Evolutionary conservation across 2,113 vertebrate genomes (phyloP), one percentile per base, ranked within the genome.

Genomic region (Misgurnus mizolepis): DNA sequence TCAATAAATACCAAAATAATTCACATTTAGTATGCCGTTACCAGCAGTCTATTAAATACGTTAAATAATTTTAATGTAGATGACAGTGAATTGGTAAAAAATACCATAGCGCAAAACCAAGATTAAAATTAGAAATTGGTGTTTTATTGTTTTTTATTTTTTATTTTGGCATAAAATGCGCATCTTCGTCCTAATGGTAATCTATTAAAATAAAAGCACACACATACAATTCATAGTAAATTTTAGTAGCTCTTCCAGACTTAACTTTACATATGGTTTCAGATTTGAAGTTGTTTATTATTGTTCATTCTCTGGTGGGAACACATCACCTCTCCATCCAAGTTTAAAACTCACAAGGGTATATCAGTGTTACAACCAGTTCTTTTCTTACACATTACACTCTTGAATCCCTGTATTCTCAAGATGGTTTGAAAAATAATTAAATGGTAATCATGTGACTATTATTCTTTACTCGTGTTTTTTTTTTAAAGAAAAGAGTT

Each of bases 211-310:
- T 92, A 92, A 93, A 90, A 93, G 91, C 55, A 17, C 83, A 78
- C 75, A 10, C 89, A 88, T 83, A 81, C 84, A 87, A 70, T 67
- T 50, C 14, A 49, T 14, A 47, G 53, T 41, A 67, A 14, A 68
- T 68, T 50, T 76, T 73, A 64, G 64, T 74, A 76, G 43, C 50
- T 66, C 65, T 50, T 81, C 58, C 81, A 85, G 75, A 90, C 79
- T 87, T 80, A 82, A 84, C 78, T 85, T 80, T 81, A 86, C 83
- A 86, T 91, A 86, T 88, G 5, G 64, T 92, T 91, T 95, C 94
- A 95, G 94, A 94, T 95, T 94, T 95, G 93, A 93, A 93, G 94
- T 95, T 92, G 90, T 93, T 93, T 93, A 92, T 93, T 93, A 86
- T 83, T 89, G 86, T 85, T 91, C 27, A 34, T 34, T 85, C 88